Evolutionary conservation across 2,113 vertebrate species (phyloP), one percentile per base, ranked within the genome.

Genomic region (Callopanchax toddi): DNA sequence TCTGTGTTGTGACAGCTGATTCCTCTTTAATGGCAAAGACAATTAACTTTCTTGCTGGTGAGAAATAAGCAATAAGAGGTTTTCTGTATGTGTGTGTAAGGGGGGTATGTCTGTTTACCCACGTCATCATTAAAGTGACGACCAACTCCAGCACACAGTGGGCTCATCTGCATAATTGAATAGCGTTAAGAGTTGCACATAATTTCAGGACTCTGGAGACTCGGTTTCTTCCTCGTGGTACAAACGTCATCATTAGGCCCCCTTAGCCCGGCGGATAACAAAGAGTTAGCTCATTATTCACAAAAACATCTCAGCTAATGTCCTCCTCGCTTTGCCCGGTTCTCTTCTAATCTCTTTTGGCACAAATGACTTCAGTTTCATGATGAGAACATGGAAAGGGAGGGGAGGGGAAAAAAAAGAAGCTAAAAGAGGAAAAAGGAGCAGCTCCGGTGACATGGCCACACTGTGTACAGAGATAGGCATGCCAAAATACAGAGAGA

Each of bases 101-200:
- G 39, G 21, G 62, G 63, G 29, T 18, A 58, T 60, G 78, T 82
- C 73, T 89, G 84, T 91, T 87, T 89, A 89, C 68, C 76, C 80
- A 83, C 85, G 83, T 91, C 86, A 89, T 91, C 89, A 87, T 89
- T 89, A 89, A 89, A 88, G 86, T 89, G 89, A 91, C 64, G 79
- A 84, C 84, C 71, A 79, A 66, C 83, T 72, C 68, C 18, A 44
- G 71, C 76, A 70, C 82, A 66, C 79, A 60, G 71, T n/a, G 51
- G 82, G 78, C 81, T 88, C 83, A 89, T 91, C 78, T 91, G 83
- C 89, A 89, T 90, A 87, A 91, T 85, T 88, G 81, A 91, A 86
- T 81, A 82, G 81, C 87, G 83, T 84, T 83, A 84, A 84, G 77
- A 84, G 79, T 76, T 85, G 75, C 78, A 86, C 72, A 57, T 64